Percentiles rank a stretch among this genome's conserved stretches.
These are phyloP conservation scores for Stegophylla sp. DNA, from an alignment of 2,888 invertebrate genomes.

Conservation along the genomic window DNA sequence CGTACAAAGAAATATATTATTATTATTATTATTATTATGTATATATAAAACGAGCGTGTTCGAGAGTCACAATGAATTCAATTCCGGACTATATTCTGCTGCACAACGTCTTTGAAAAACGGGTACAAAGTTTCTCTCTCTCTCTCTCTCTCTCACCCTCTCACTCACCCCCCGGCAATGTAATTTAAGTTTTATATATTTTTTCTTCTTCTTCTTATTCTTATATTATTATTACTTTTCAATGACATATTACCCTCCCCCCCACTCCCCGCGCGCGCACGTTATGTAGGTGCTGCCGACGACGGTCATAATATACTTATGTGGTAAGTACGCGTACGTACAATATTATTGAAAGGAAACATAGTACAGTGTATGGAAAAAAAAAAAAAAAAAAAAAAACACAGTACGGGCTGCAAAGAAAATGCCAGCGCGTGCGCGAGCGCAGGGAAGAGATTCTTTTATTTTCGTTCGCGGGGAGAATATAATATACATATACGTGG, in stretches of 20 bases:
- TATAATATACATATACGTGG: too few relatives aligned
- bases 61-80: constrained; percentile 49
- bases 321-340: too few relatives aligned
- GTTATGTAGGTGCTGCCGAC: too few relatives aligned
- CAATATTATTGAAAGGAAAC: constrained; percentile 29
- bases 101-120: constrained; percentile 25
- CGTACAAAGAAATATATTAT: too few relatives aligned
- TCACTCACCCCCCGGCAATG: neutral
- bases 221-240: constrained; percentile 41
- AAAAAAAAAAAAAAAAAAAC: too few relatives aligned
- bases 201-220: constrained; percentile 3
- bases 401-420: neutral
- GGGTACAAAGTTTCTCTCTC: constrained; percentile 32
- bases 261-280: neutral
- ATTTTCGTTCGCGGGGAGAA: constrained; percentile 1
- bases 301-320: constrained; percentile 40
- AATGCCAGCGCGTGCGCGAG: neutral
- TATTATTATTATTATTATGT: too few relatives aligned
- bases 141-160: neutral
- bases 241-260: constrained; percentile 6
- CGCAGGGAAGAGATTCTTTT: constrained; percentile 26
- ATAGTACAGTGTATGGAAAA: neutral
- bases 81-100: constrained; percentile 53
- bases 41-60: neutral
- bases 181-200: constrained; percentile 40